Evolutionary conservation across 2,888 invertebrate genomes (phyloP).

Genomic region (Petrophora chlorosata): DNA sequence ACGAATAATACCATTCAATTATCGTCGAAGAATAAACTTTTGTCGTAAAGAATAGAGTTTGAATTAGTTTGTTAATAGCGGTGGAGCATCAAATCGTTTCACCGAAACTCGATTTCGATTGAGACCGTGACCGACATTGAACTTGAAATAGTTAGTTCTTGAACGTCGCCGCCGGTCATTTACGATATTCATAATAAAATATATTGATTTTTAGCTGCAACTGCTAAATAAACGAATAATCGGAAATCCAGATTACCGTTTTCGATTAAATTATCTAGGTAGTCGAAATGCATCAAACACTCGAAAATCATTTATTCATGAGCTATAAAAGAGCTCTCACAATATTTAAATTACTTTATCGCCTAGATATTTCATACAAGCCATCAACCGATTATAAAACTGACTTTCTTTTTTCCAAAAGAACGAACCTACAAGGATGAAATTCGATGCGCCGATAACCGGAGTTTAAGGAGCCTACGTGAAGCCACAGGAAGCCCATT

Average conservation of each 20-base stretch:
- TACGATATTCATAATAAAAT: too few relatives aligned
- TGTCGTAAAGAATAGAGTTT: constrained; percentile 16
- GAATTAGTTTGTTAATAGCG: constrained; percentile 16
- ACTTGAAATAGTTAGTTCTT: constrained; percentile 38
- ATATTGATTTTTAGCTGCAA: too few relatives aligned
- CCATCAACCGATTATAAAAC: too few relatives aligned
- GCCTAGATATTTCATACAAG: too few relatives aligned
- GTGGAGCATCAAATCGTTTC: constrained; percentile 24
- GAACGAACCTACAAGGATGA: constrained; percentile 13
- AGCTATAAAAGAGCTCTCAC: too few relatives aligned
- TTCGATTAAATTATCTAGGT: too few relatives aligned
- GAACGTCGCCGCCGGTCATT: constrained; percentile 3
- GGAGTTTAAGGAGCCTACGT: constrained; percentile 21
- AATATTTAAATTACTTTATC: too few relatives aligned
- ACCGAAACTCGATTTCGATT: constrained; percentile 36
- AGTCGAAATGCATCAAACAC: too few relatives aligned
- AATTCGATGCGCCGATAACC: constrained; percentile 27
- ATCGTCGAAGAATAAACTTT: constrained; percentile 12
- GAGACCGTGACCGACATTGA: constrained; percentile 48
- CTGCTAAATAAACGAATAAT: too few relatives aligned
- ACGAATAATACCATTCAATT: constrained; percentile 6
- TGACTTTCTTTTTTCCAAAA: constrained; percentile 25
- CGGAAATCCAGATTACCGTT: too few relatives aligned
- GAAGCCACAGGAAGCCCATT: constrained; percentile 47
- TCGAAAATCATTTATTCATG: too few relatives aligned